Evolutionary conservation across 1,140 invertebrate genomes (phyloP).

Genomic region (Dolichoris vasculosae): DNA sequence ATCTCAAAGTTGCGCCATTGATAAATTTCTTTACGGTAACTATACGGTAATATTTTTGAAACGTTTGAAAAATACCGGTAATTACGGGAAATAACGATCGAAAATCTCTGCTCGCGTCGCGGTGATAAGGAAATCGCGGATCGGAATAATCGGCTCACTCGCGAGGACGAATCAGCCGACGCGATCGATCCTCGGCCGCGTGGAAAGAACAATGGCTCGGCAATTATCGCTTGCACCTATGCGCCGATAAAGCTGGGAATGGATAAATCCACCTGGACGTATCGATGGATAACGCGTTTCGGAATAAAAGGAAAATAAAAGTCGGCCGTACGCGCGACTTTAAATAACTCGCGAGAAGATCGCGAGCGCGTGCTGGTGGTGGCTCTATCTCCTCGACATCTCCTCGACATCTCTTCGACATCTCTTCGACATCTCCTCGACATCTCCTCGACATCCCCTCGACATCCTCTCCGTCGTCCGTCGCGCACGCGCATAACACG

Average conservation of each 20-base stretch:
- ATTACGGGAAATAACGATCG: not conserved
- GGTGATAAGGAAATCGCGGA: not conserved
- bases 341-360: not conserved
- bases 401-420: too few relatives aligned
- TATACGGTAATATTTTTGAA: not conserved
- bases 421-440: constrained; percentile 13
- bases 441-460: constrained; percentile 23
- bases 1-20: too few relatives aligned
- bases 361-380: not conserved
- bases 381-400: constrained; percentile 3
- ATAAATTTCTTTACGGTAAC: not conserved
- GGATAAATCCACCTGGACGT: not conserved
- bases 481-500: constrained; percentile 11
- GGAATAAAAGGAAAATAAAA: too few relatives aligned
- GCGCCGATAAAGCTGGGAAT: not conserved
- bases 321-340: too few relatives aligned
- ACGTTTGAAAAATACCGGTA: not conserved
- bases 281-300: too few relatives aligned
- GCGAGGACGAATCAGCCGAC: not conserved
- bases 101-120: not conserved
- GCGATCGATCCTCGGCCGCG: not conserved
- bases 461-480: not conserved
- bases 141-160: not conserved
- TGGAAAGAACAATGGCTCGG: not conserved
- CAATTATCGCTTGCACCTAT: too few relatives aligned